phyloP scores from a whole-genome alignment of 2,888 invertebrate species.

The Patella caerulea region DNA sequence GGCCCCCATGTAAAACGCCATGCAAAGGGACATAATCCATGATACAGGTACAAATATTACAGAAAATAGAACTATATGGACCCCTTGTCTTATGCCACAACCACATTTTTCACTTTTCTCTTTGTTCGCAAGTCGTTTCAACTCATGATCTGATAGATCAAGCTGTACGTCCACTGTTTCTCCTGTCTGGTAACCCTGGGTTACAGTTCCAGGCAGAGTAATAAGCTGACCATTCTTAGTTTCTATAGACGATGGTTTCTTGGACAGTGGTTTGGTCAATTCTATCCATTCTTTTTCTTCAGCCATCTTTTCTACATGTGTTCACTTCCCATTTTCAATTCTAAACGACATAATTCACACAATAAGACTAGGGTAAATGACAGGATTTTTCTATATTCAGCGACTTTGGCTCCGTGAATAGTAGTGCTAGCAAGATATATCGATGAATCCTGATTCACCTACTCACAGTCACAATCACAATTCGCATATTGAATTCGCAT shows the following conservation, averaged over 20 bases:
- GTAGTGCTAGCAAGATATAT: too few relatives aligned
- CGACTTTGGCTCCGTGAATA: too few relatives aligned
- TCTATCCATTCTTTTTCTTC: constrained; percentile 38
- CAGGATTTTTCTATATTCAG: too few relatives aligned
- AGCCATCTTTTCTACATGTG: background rate
- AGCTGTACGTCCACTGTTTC: constrained; percentile 75
- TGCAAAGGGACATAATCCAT: constrained; percentile 77
- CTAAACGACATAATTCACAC: too few relatives aligned
- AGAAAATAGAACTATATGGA: constrained; percentile 79
- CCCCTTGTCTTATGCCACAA: constrained; percentile 76
- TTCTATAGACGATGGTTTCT: constrained; percentile 20
- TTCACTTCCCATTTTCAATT: too few relatives aligned
- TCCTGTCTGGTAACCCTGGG: constrained; percentile 71
- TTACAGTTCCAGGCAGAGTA: constrained; percentile 79
- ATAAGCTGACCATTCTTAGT: constrained; percentile 61
- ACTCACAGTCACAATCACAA: too few relatives aligned
- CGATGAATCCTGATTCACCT: too few relatives aligned
- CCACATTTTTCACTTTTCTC: constrained; percentile 36
- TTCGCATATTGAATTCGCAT: too few relatives aligned
- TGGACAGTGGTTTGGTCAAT: constrained; percentile 33
- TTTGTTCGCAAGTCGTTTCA: constrained; percentile 78
- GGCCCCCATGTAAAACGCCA: constrained; percentile 83
- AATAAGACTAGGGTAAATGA: too few relatives aligned
- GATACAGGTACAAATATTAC: constrained; percentile 80
- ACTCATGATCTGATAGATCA: constrained; percentile 81